Evolutionary conservation across 2,888 invertebrate genomes (phyloP).

Genomic region (Tribolium freemani): DNA sequence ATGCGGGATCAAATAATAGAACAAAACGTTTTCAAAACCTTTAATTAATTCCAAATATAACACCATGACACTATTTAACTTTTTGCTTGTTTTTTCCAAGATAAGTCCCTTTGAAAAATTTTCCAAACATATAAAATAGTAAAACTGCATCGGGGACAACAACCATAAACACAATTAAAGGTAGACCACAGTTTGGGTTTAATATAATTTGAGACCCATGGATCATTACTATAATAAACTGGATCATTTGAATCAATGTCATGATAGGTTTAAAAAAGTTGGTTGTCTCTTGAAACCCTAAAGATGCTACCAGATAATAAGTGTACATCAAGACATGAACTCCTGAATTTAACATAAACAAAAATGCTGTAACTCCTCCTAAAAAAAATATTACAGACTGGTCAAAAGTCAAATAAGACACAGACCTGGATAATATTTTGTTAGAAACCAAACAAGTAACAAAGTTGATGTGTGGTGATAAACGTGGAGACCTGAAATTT

Average conservation of each 20-base stretch:
- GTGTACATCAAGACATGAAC: conserved; percentile 8
- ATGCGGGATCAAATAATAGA: background rate
- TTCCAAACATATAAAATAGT: background rate
- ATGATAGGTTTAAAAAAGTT: background rate
- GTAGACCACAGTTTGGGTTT: background rate
- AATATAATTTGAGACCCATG: background rate
- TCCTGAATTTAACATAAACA: background rate
- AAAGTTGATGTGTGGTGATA: conserved; percentile 78
- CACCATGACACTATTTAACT: background rate
- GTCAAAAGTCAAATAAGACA: background rate
- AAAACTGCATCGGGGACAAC: background rate
- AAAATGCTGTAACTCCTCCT: background rate
- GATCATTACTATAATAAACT: background rate
- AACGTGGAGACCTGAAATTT: conserved; percentile 78
- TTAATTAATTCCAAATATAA: background rate
- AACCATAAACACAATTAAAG: background rate
- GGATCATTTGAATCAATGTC: background rate
- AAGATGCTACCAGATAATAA: background rate
- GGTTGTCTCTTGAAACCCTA: background rate
- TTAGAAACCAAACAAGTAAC: conserved; percentile 71
- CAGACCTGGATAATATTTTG: background rate
- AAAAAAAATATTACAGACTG: background rate
- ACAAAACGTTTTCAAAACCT: background rate
- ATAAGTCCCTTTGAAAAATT: background rate
- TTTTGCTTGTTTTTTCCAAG: background rate